Conservation (phyloP, 1,140 invertebrate species). For the Lycorma delicatula region DNA sequence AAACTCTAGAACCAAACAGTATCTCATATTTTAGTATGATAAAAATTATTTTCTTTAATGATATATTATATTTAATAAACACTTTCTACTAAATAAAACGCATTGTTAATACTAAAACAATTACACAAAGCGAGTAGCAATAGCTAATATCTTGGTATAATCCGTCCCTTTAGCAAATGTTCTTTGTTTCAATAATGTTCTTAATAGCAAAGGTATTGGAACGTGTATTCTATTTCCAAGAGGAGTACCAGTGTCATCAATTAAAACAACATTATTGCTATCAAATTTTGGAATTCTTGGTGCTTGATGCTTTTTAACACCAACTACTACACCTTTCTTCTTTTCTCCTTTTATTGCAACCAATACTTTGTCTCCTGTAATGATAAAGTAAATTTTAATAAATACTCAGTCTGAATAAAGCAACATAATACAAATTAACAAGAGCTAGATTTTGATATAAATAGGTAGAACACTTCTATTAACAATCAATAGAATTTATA, state of each 20-base stretch:
- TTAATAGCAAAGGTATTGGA: constrained; percentile 86
- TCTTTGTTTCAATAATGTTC: constrained; percentile 76
- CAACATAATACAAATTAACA: constrained; percentile 10
- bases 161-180: constrained; percentile 77
- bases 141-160: constrained; percentile 89
- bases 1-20: too few species aligned
- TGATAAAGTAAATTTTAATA: constrained; percentile 19
- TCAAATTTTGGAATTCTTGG: constrained; percentile 86
- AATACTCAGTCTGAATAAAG: background rate
- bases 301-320: constrained; percentile 75
- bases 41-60: too few species aligned
- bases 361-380: constrained; percentile 75
- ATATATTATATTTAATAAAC: too few species aligned
- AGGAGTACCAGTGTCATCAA: constrained; percentile 90
- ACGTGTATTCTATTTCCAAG: constrained; percentile 89
- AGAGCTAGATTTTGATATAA: too few species aligned
- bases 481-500: too few species aligned
- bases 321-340: constrained; percentile 92
- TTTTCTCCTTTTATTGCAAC: constrained; percentile 96
- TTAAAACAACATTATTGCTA: constrained; percentile 92
- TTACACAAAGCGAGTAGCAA: constrained; percentile 91
- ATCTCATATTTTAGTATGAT: too few species aligned
- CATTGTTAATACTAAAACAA: too few species aligned
- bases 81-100: too few species aligned
- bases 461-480: too few species aligned